Percentiles rank a stretch among this genome's conserved stretches.
phyloP scores from a whole-genome alignment of 2,797 vertebrate genomes.

The Cossypha dichroa region DNA sequence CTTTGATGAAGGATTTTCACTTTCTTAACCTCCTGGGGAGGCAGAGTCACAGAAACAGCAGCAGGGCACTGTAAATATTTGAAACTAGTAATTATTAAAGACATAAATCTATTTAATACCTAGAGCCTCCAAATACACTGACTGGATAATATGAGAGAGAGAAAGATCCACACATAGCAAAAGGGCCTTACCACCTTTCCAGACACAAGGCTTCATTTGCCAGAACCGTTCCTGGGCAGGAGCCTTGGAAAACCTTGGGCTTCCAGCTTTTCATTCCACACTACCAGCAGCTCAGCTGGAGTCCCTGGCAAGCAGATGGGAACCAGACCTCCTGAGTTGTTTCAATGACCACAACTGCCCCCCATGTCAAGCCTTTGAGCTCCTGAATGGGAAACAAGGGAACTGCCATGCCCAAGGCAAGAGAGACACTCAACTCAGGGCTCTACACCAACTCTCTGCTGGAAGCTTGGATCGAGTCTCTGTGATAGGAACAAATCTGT shows the following conservation, averaged over 20 bases:
- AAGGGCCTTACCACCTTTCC: neutral
- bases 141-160: neutral
- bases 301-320: neutral
- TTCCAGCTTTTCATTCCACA: neutral
- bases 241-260: neutral
- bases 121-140: neutral
- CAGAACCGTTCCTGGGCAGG: neutral
- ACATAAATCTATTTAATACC: conserved; percentile 56
- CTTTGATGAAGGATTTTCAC: conserved; percentile 32
- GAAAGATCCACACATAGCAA: neutral
- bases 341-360: neutral
- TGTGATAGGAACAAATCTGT: neutral
- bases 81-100: conserved; percentile 64
- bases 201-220: neutral
- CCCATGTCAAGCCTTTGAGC: neutral
- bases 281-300: neutral
- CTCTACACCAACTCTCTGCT: neutral
- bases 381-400: neutral
- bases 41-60: conserved; percentile 7
- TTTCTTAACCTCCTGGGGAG: neutral
- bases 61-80: conserved; percentile 35
- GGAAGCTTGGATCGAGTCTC: neutral
- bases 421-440: neutral
- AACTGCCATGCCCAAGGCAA: neutral
- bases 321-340: neutral